phyloP scores from a whole-genome alignment of 2,888 invertebrate genomes.

The Lycocerus yunnanus region DNA sequence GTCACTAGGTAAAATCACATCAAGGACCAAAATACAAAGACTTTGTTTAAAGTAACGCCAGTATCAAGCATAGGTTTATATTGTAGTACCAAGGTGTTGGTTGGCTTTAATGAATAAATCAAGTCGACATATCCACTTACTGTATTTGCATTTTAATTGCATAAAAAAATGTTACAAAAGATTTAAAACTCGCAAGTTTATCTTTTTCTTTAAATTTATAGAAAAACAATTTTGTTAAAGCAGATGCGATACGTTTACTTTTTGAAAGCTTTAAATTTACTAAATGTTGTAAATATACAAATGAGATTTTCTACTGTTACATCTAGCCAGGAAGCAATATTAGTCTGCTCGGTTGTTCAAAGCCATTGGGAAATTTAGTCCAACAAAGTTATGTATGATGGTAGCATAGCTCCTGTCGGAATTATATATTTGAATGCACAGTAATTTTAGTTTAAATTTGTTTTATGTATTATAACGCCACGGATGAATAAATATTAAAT shows the following conservation, averaged over 20 bases:
- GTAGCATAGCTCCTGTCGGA: conserved; percentile 24
- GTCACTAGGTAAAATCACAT: background rate
- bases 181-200: background rate
- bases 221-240: conserved; percentile 6
- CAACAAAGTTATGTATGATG: conserved; percentile 26
- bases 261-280: conserved; percentile 23
- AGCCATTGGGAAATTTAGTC: conserved; percentile 29
- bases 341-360: conserved; percentile 26
- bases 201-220: conserved; percentile 9
- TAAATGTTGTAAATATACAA: conserved; percentile 28
- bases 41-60: background rate
- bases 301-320: conserved; percentile 24
- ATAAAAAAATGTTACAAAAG: background rate
- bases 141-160: background rate
- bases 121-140: background rate
- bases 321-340: conserved; percentile 26
- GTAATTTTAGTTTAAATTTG: conserved; percentile 27
- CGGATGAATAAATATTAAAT: conserved; percentile 17
- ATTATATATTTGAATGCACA: conserved; percentile 23
- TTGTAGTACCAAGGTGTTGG: background rate
- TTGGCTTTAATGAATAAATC: background rate
- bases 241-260: conserved; percentile 8
- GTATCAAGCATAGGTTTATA: background rate
- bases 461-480: conserved; percentile 23
- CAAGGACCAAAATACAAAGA: background rate